phyloP scores from a whole-genome alignment of 2,797 vertebrate species.

The Austrolebias charrua region DNA sequence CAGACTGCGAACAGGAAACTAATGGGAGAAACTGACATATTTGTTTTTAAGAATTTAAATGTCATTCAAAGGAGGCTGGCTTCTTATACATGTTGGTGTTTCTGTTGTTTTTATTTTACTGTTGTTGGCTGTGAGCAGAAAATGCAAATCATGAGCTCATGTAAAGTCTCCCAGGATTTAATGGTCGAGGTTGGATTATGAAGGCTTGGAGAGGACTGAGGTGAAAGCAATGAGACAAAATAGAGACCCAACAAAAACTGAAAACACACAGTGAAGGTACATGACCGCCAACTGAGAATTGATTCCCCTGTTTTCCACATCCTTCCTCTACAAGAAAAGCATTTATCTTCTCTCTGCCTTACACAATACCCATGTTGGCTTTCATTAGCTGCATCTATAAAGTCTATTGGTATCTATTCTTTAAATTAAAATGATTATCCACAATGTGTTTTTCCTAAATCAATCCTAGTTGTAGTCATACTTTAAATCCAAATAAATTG shows the following conservation, averaged over 20 bases:
- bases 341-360: conserved; percentile 31
- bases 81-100: too few species aligned
- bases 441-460: conserved; percentile 13
- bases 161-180: conserved; percentile 14
- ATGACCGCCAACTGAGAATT: conserved; percentile 38
- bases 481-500: too few species aligned
- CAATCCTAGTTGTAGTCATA: conserved; percentile 6
- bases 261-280: conserved; percentile 9
- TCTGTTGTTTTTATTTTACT: background rate
- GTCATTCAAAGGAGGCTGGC: background rate
- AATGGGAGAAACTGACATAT: conserved; percentile 18
- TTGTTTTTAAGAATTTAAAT: background rate
- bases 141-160: conserved; percentile 11
- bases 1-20: conserved; percentile 15
- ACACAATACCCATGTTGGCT: conserved; percentile 11
- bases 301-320: conserved; percentile 46
- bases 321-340: conserved; percentile 47
- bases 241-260: background rate
- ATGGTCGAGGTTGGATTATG: conserved; percentile 8
- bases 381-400: conserved; percentile 30
- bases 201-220: conserved; percentile 12
- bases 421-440: conserved; percentile 16
- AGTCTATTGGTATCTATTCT: conserved; percentile 26
- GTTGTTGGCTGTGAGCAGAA: background rate
- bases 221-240: conserved; percentile 9